Conservation (phyloP, 2,888 invertebrate species). For the Drosophila picticornis region DNA sequence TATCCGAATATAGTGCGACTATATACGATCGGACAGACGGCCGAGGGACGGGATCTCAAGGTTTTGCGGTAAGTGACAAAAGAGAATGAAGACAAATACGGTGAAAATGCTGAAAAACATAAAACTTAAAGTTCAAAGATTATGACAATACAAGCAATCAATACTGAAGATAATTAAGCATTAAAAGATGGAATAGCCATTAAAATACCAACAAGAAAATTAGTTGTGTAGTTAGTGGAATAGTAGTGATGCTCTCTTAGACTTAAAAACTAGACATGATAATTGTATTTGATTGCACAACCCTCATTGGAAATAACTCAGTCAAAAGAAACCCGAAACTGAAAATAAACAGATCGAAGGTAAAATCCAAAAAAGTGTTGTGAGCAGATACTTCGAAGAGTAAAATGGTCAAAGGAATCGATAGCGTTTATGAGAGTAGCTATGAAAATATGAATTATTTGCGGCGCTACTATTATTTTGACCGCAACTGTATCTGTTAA, state of each 20-base stretch:
- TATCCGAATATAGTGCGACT: constrained; percentile 90
- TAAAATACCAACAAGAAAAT: neutral
- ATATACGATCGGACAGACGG: constrained; percentile 90
- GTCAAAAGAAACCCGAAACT: neutral
- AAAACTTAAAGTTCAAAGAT: neutral
- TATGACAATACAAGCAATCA: neutral
- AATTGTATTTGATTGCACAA: neutral
- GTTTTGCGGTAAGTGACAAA: constrained; percentile 85
- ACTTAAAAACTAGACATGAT: neutral
- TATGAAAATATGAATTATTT: neutral
- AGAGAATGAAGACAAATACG: neutral
- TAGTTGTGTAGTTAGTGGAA: neutral
- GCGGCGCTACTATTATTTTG: neutral
- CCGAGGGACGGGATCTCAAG: constrained; percentile 91
- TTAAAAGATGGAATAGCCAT: neutral
- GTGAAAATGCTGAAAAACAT: neutral
- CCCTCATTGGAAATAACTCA: neutral
- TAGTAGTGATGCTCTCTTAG: neutral
- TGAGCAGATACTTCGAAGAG: neutral
- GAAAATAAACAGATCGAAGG: neutral
- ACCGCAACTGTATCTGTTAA: neutral
- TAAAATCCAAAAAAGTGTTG: neutral
- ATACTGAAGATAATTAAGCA: neutral
- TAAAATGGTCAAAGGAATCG: neutral
- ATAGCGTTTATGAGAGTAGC: neutral